Evolutionary conservation across 2,888 invertebrate species (phyloP), one percentile per base, ranked within the genome.

Genomic region (Zelleria hepariella): DNA sequence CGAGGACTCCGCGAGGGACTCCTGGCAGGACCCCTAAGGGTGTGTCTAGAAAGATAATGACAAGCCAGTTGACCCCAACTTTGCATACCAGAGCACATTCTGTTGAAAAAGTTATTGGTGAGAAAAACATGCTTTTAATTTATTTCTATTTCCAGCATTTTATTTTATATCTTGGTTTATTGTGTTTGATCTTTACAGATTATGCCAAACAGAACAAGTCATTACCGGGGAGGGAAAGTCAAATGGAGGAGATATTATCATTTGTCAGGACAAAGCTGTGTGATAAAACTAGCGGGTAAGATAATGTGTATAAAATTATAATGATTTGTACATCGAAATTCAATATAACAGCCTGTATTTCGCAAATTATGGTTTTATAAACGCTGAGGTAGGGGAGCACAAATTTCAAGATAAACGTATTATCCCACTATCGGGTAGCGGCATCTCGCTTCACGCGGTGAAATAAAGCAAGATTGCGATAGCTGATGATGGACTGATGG

Each of bases 231-330:
- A 77, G 88, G 61, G 88, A 88, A 64, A 74, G 68, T 57, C 87
- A 87, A 66, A 74, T 87, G 77, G 80, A 82, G 57, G 86, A 86
- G 69, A 87, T 88, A 66, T 66, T 86, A 21, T 82, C 82, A 51
- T 88, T 87, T 80, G 81, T 87, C 0, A 78, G 75, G 62, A 72
- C 73, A 25, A 87, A 86, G 66, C 65, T 88, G 0, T 62, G 82
- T 26, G 79, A 82, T 67, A 69, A 72, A 6, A 74, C 72, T 7
- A 88, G 88, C 73, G 86, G 88, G 88, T 87, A 67, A 56, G 63
- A n/a, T n/a, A n/a, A n/a, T 57, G 32, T 15, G 10, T 2, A 10
- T 32, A 5, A 32, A 10, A 32, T 10, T 10, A 1, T 5, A 5
- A 32, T 32, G 2, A 10, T 32, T 32, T 32, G 8, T 10, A 2